phyloP scores from a whole-genome alignment of 2,113 vertebrate genomes.

The Pungitius pungitius region DNA sequence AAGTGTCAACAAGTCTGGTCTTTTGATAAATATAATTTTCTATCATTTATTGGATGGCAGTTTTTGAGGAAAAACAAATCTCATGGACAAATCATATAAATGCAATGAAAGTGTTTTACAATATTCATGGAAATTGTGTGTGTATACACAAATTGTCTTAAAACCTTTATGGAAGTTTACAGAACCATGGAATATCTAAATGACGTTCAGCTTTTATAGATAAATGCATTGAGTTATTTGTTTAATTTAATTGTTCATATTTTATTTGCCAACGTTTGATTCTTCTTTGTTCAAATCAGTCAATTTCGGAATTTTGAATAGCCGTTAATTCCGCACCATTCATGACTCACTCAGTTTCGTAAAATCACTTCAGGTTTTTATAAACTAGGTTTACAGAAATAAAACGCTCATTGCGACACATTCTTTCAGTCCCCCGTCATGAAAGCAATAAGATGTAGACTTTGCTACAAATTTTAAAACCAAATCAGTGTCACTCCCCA shows the following conservation, averaged over 20 bases:
- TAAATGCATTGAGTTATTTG: background rate
- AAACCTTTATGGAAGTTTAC: background rate
- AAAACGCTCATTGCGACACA: background rate
- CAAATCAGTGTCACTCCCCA: background rate
- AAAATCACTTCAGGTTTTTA: background rate
- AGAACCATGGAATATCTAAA: background rate
- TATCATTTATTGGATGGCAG: background rate
- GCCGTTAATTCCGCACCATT: background rate
- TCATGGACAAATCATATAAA: background rate
- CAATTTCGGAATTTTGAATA: background rate
- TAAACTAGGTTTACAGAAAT: background rate
- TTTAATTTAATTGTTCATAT: background rate
- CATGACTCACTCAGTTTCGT: background rate
- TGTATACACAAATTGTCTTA: background rate
- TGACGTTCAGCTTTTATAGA: background rate
- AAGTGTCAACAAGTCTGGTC: background rate
- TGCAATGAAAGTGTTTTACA: background rate
- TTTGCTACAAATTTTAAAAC: background rate
- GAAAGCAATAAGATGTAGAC: background rate
- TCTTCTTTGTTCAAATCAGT: background rate
- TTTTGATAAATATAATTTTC: background rate
- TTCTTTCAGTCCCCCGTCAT: background rate
- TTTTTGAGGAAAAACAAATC: background rate
- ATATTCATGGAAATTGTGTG: background rate
- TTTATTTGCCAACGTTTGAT: background rate